Percentiles rank a stretch among this genome's conserved stretches.
Evolutionary conservation across 2,888 invertebrate genomes (phyloP).

Genomic region (Dasypogon diadema): DNA sequence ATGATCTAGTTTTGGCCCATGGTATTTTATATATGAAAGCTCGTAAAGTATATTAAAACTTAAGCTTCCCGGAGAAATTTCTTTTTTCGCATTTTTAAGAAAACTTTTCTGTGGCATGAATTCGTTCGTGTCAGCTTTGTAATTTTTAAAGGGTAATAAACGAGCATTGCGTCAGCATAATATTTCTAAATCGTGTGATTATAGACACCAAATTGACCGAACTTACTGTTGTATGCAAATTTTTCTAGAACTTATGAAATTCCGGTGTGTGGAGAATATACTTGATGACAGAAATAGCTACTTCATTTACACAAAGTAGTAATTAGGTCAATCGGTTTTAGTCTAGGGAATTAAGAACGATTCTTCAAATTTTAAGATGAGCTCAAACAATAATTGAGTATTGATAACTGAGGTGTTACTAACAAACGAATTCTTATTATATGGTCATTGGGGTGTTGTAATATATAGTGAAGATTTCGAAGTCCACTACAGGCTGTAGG

Average conservation of each 20-base stretch:
- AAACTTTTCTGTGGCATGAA: conserved; percentile 19
- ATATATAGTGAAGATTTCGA: too few relatives aligned
- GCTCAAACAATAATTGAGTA: too few relatives aligned
- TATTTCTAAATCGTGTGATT: conserved; percentile 27
- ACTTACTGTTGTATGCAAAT: neutral
- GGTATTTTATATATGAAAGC: conserved; percentile 35
- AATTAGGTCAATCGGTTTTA: too few relatives aligned
- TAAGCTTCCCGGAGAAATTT: conserved; percentile 31
- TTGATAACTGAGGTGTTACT: too few relatives aligned
- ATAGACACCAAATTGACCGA: neutral
- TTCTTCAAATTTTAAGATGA: too few relatives aligned
- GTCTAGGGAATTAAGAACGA: too few relatives aligned
- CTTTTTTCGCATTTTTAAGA: conserved; percentile 35
- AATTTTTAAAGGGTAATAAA: conserved; percentile 39
- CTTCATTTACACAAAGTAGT: too few relatives aligned
- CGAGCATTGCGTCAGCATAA: neutral
- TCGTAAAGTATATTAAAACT: conserved; percentile 49
- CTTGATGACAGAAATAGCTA: too few relatives aligned
- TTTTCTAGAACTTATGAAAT: conserved; percentile 4
- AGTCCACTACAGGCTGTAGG: too few relatives aligned
- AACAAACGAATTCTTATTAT: too few relatives aligned
- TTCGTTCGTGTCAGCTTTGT: conserved; percentile 16
- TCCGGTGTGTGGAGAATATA: too few relatives aligned
- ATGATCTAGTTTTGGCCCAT: conserved; percentile 26
- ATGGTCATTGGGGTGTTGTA: too few relatives aligned